Evolutionary conservation across 2,113 vertebrate species (phyloP).

Genomic region (Sterrhoptilus dennistouni): DNA sequence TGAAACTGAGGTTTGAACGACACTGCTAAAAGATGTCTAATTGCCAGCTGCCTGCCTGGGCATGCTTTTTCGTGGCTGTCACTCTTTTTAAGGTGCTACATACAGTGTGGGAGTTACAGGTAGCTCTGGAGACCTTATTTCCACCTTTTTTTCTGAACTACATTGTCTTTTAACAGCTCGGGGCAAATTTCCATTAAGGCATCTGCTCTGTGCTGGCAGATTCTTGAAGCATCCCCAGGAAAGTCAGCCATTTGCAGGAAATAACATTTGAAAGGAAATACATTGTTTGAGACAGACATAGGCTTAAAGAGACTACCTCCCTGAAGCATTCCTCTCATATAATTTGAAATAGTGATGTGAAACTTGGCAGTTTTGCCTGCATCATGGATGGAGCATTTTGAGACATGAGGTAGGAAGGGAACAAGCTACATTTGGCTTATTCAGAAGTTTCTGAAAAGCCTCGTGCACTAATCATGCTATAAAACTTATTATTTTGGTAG

Average conservation of each 20-base stretch:
- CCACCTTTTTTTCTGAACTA: not conserved
- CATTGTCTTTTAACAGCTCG: not conserved
- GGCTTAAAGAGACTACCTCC: not conserved
- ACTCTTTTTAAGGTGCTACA: not conserved
- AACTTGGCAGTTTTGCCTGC: not conserved
- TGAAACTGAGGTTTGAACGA: not conserved
- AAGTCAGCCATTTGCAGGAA: not conserved
- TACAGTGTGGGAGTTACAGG: not conserved
- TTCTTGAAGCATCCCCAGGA: not conserved
- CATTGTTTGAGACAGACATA: not conserved
- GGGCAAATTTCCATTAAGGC: not conserved
- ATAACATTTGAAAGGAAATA: not conserved
- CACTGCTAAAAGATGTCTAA: not conserved
- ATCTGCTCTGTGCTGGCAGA: not conserved
- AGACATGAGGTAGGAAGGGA: rapidly evolving
- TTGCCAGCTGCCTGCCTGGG: not conserved
- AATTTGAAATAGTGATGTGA: not conserved
- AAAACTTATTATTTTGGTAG: not conserved
- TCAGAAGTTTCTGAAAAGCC: not conserved
- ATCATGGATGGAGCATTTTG: not conserved
- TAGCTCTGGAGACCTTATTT: not conserved
- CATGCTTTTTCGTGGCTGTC: not conserved
- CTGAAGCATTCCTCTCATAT: not conserved
- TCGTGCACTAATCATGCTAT: not conserved
- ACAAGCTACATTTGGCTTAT: not conserved